These are phyloP conservation scores for Nephrotoma guestfalica DNA, from an alignment of 2,888 invertebrate species.

Conservation along the genomic window DNA sequence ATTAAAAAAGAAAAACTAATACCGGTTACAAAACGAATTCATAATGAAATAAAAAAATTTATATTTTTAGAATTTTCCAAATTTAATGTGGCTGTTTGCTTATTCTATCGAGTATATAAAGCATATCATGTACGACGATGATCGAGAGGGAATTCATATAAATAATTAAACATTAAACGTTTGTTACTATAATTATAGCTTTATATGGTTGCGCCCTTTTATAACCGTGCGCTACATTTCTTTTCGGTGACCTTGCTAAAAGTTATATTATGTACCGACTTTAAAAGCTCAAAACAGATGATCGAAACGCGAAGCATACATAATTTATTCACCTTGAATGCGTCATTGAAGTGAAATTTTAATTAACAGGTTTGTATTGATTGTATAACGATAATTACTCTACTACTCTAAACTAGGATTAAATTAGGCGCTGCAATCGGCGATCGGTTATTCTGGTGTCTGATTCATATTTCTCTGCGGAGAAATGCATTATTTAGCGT, in stretches of 20 bases:
- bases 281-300: not conserved
- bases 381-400: not conserved
- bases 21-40: not conserved
- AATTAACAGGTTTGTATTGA: not conserved
- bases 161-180: not conserved
- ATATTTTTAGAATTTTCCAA: not conserved
- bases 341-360: not conserved
- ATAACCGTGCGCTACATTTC: not conserved
- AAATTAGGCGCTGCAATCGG: not conserved
- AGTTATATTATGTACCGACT: not conserved
- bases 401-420: not conserved
- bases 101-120: not conserved
- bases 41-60: not conserved
- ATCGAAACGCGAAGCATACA: not conserved
- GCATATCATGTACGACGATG: not conserved
- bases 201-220: not conserved
- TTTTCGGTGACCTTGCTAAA: not conserved
- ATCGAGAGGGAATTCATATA: not conserved
- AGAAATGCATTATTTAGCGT: not conserved
- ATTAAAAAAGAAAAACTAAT: not conserved
- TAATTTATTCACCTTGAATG: not conserved
- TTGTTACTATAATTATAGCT: not conserved
- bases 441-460: too few relatives aligned
- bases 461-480: not conserved
- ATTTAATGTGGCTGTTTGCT: not conserved